Evolutionary conservation across 2,888 invertebrate genomes (phyloP).

Genomic region (Monoplex corrugatus): DNA sequence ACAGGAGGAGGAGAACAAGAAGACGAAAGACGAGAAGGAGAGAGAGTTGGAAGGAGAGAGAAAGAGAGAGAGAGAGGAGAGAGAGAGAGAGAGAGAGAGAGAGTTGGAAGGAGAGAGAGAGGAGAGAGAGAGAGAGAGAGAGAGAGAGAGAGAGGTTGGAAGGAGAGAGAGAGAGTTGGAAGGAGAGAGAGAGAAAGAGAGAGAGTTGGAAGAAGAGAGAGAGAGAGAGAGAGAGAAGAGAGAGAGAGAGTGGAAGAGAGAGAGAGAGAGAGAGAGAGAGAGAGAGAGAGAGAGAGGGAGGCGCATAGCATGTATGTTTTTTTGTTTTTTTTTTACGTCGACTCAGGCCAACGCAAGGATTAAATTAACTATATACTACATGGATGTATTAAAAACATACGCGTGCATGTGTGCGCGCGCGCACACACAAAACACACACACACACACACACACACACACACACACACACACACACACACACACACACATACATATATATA

Average conservation of each 20-base stretch:
- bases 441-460: no score
- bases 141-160: neutral
- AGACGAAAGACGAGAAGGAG: no score
- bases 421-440: no score
- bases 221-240: neutral
- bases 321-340: neutral
- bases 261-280: neutral
- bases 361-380: no score
- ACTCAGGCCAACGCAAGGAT: neutral
- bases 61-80: conserved; percentile 13
- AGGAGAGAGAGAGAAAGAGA: neutral
- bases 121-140: neutral
- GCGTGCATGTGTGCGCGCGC: no score
- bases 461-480: no score
- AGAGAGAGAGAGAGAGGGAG: no score
- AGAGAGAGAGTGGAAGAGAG: neutral
- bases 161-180: neutral
- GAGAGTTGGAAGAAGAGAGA: neutral
- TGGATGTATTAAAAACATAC: no score
- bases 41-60: no score
- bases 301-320: neutral
- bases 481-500: no score
- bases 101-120: neutral
- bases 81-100: neutral
- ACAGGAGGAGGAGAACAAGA: no score